Base-by-base conservation (phyloP, 2,888 invertebrate genomes). In the Acronicta leporina region DNA sequence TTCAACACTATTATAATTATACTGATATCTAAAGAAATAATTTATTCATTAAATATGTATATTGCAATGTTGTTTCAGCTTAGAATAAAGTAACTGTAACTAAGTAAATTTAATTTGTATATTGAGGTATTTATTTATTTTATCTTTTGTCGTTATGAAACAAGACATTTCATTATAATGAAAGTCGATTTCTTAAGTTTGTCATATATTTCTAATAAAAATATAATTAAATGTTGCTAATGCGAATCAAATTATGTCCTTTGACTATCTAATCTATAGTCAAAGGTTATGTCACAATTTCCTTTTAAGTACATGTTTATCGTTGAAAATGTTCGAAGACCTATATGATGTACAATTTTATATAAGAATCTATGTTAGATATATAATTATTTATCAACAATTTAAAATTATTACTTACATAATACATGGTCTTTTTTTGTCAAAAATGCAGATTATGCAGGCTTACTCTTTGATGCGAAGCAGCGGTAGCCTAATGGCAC, bases 1-100 rank as follows among this genome's bases (percentile, higher is more conserved):
- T 33, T 45, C 45, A 33, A 68, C 33, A 42, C 42, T 61, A 49
- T 62, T 20, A 3, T 20, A 20, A 3, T 20, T 20, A 3, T 20
- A 20, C 20, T 20, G 20, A 20, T 46, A 20, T 53, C 71, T 68
- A 63, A 55, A 20, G 59, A 57, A 63, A 25, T 48, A 45, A 71
- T 58, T 70, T 49, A 67, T 67, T 66, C 41, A 56, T 46, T 65
- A 52, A 56, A 42, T 65, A 52, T 60, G 40, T 62, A 27, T 58
- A 70, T 53, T 48, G 57, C 57, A 56, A 46, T 56, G 54, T 62
- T 73, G 57, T 60, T 62, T 52, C 63, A 43, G 57, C 55, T 67
- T 70, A 49, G 10, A 61, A 49, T 70, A 58, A 30, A 56, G 14
- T 51, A 42, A 47, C 40, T 27, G 46, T 41, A 53, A 46, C 35